Evolutionary conservation across 2,888 invertebrate species (phyloP), one percentile per base, ranked within the genome.

Genomic region (Hirtodrosophila alboralis): DNA sequence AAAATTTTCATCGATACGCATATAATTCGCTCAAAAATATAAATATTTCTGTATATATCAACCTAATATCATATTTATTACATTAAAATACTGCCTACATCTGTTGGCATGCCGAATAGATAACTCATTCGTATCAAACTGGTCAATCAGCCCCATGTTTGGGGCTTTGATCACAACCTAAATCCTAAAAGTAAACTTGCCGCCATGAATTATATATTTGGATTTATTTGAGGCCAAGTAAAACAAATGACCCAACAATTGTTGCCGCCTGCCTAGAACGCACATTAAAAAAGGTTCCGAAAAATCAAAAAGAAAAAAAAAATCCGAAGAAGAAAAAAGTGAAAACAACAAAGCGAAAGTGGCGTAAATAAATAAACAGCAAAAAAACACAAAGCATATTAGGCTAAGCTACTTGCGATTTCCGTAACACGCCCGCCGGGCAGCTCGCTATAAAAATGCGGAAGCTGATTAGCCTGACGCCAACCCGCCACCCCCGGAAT

Each of bases 341-440:
- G 43, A 36, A 49, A 51, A 54, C 54, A 53, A 65, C 65, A 69
- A 63, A 71, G 61, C 47, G 59, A 79, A 79, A 78, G 76, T 60
- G 64, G 76, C 70, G 69, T 75, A 77, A 81, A 84, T 84, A 81
- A 80, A 80, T 80, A 80, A 81, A 81, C 69, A 75, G 68, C 65
- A 70, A 66, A n/a, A n/a, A n/a, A 80, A 84, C 81, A 84, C 78
- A 81, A 81, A 78, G 84, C 84, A 78, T 84, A 81, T 81, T 81
- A 81, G 81, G 84, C 73, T 84, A 81, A 81, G 84, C 81, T 81
- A 78, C 84, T 81, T 84, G 81, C 75, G 84, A 81, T 84, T 84
- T 80, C 81, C 84, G 75, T 79, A 66, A 83, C 76, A 79, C 58
- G 81, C 49, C 79, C 74, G 66, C 27, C 52, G 49, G 70, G 38